Base-by-base conservation (phyloP, 2,888 invertebrate species). In the Disparrhopalites patrizii region DNA sequence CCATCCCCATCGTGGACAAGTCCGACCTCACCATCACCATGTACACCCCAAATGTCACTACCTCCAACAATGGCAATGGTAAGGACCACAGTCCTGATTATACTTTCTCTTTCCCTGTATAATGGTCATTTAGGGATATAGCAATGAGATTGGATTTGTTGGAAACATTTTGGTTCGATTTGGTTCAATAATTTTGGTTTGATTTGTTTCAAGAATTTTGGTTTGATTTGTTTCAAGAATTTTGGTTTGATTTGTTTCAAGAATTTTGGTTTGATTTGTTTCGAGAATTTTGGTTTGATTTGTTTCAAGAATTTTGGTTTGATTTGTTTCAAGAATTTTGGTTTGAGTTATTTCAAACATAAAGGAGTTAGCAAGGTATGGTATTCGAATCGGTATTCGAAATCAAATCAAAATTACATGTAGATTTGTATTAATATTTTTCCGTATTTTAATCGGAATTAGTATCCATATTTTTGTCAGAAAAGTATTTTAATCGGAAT, bases 11-110 rank as follows among this genome's bases (percentile, higher is more conserved):
- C 0, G 68, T 72, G n/a, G 72, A 71, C 36, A 73, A 73, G 51
- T 75, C 74, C 18, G 74, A 75, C 57, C 52, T 75, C 25, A 75
- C 73, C 3, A 73, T 75, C 54, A 73, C 73, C 18, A 73, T 74
- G 72, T 75, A 75, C 55, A 69, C 72, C 10, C 70, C 72, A 13
- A 56, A 56, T 36, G 23, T 15, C 55, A 63, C 7, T 38, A 36
- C 10, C 62, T 54, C 28, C 55, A 54, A 10, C 47, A 38, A n/a
- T 62, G 56, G n/a, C 65, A 62, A 31, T 47, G 51, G 25, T n/a
- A n/a, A n/a, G n/a, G n/a, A n/a, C n/a, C n/a, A n/a, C n/a, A n/a
- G n/a, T n/a, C n/a, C n/a, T n/a, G n/a, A n/a, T n/a, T n/a, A n/a
- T n/a, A n/a, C n/a, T n/a, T n/a, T n/a, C n/a, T n/a, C n/a, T n/a